A percentile compares a stretch with the other conserved stretches of the same genome.
phyloP scores from a whole-genome alignment of 1,140 invertebrate genomes.

The Danaus melanippus region DNA sequence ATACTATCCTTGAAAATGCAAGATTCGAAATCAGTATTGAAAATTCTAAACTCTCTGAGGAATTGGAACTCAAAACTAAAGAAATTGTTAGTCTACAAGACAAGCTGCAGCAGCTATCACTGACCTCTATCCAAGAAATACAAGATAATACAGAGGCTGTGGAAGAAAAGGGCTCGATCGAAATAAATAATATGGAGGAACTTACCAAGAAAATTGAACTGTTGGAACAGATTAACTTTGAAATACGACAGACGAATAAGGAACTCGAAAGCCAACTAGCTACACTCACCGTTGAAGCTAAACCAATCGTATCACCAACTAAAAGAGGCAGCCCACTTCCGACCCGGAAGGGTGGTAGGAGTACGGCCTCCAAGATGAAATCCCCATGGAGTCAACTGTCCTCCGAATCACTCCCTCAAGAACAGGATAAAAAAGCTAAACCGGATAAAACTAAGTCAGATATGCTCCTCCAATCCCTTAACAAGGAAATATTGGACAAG shows the following conservation, averaged over 20 bases:
- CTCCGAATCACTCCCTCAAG: slow-evolving; percentile 42
- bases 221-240: slow-evolving; percentile 71
- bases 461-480: slow-evolving; percentile 57
- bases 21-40: slow-evolving; percentile 74
- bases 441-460: slow-evolving; percentile 48
- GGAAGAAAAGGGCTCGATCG: slow-evolving; percentile 65
- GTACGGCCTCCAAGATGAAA: slow-evolving; percentile 45
- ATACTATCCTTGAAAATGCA: slow-evolving; percentile 68
- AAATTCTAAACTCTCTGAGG: slow-evolving; percentile 73
- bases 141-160: slow-evolving; percentile 37
- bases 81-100: slow-evolving; percentile 57
- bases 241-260: slow-evolving; percentile 70
- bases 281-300: slow-evolving; percentile 38
- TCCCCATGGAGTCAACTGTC: slow-evolving; percentile 62
- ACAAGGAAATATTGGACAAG: slow-evolving; percentile 68
- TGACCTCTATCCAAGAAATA: slow-evolving; percentile 8
- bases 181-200: slow-evolving; percentile 65
- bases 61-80: slow-evolving; percentile 64
- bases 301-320: slow-evolving; percentile 29
- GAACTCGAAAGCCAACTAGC: slow-evolving; percentile 72
- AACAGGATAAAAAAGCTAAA: slow-evolving; percentile 53
- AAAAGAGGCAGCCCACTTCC: slow-evolving; percentile 54
- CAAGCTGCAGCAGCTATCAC: slow-evolving; percentile 41
- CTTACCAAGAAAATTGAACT: slow-evolving; percentile 64
- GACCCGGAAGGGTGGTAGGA: slow-evolving; percentile 51